phyloP scores from a whole-genome alignment of 2,888 invertebrate species.

The Lissocephala sabroskyi region DNA sequence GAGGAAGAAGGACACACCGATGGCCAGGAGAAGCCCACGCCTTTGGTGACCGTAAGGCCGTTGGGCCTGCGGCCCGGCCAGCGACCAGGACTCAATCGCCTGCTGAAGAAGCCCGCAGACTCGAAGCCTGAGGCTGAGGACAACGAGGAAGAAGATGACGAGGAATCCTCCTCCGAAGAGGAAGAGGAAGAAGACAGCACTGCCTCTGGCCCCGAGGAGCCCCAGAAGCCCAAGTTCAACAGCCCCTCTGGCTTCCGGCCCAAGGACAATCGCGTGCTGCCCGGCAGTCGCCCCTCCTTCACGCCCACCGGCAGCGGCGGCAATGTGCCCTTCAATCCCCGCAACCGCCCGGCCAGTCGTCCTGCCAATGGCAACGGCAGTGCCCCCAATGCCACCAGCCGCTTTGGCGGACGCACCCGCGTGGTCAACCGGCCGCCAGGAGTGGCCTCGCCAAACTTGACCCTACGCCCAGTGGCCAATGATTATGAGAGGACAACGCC shows the following conservation, averaged over 20 bases:
- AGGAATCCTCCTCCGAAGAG: conserved; percentile 13
- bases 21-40: conserved; percentile 30
- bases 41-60: conserved; percentile 18
- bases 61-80: conserved; percentile 18
- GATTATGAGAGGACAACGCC: conserved; percentile 61
- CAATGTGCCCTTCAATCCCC: conserved; percentile 48
- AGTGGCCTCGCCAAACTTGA: conserved; percentile 51
- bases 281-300: conserved; percentile 36
- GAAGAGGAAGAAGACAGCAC: conserved; percentile 4
- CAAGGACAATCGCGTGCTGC: conserved; percentile 43
- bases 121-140: conserved; percentile 19
- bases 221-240: conserved; percentile 24
- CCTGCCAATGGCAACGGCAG: conserved; percentile 11
- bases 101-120: conserved; percentile 27
- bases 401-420: conserved; percentile 52
- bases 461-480: conserved; percentile 65
- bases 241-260: conserved; percentile 23
- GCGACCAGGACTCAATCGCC: conserved; percentile 17
- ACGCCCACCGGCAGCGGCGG: conserved; percentile 23
- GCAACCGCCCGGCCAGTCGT: conserved; percentile 24
- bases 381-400: conserved; percentile 16
- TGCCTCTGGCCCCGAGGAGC: conserved; percentile 10
- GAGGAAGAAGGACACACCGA: conserved; percentile 28
- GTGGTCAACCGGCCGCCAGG: conserved; percentile 65
- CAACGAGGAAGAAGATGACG: conserved; percentile 25